These are phyloP conservation scores for Stomatorhinus walkeri DNA, from an alignment of 2,797 vertebrate species.

Conservation along the genomic window DNA sequence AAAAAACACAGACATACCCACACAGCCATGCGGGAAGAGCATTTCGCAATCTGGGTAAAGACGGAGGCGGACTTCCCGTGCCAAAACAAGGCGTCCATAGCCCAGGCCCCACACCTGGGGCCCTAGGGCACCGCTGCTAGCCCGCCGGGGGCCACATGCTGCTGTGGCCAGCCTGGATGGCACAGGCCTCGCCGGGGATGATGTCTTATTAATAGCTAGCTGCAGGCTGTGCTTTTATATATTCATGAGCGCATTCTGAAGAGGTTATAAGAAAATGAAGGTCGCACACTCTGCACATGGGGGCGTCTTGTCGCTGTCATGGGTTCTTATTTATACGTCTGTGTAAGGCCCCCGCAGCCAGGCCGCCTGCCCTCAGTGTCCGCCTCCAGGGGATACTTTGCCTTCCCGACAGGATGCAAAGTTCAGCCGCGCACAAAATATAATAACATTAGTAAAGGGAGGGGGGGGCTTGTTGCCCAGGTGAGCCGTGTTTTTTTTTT, in stretches of 20 bases:
- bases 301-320: constrained; percentile 17
- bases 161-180: background rate
- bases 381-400: background rate
- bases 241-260: constrained; percentile 25
- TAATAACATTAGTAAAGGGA: background rate
- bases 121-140: background rate
- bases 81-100: background rate
- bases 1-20: background rate
- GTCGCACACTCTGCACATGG: background rate
- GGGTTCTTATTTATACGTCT: constrained; percentile 30
- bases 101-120: background rate
- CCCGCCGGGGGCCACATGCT: background rate
- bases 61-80: background rate
- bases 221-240: constrained; percentile 18
- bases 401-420: constrained; percentile 1
- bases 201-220: constrained; percentile 27
- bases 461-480: background rate
- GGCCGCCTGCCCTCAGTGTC: background rate
- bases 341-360: constrained; percentile 26
- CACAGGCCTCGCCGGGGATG: background rate
- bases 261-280: constrained; percentile 21
- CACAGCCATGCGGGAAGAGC: background rate
- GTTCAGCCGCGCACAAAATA: background rate
- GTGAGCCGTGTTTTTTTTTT: background rate
- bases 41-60: background rate